Percentiles rank a stretch among this genome's conserved stretches.
phyloP scores from a whole-genome alignment of 2,113 vertebrate genomes.

The Corvus moneduloides region DNA sequence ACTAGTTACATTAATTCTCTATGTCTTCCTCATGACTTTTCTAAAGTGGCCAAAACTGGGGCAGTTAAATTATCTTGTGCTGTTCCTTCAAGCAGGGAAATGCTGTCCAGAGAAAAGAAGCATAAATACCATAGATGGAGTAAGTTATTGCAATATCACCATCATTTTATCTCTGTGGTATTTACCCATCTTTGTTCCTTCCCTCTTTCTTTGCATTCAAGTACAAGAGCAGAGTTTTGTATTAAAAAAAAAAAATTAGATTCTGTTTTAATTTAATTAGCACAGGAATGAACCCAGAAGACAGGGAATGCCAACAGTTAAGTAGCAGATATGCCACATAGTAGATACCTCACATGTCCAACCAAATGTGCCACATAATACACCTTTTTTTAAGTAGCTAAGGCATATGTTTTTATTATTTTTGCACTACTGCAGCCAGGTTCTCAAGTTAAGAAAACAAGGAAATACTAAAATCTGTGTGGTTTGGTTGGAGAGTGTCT shows the following conservation, averaged over 20 bases:
- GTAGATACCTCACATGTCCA: background rate
- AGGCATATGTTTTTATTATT: background rate
- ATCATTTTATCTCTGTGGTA: background rate
- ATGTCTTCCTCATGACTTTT: background rate
- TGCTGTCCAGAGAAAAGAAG: background rate
- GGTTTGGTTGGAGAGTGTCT: background rate
- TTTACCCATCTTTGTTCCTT: background rate
- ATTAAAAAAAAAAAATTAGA: background rate
- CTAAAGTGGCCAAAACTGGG: background rate
- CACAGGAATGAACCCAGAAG: background rate
- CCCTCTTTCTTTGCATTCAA: background rate
- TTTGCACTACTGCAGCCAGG: background rate
- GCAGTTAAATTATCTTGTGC: background rate
- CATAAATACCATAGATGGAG: background rate
- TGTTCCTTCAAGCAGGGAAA: background rate
- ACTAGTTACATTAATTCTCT: background rate
- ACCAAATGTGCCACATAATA: background rate
- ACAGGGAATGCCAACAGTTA: background rate
- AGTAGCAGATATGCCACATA: rapidly evolving
- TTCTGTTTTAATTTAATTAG: background rate
- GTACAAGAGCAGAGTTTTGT: background rate
- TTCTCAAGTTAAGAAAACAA: background rate
- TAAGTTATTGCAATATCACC: background rate
- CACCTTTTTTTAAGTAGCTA: background rate
- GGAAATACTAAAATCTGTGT: background rate